Evolutionary conservation across 1,140 invertebrate species (phyloP).

Genomic region (Trinorchestia longiramus): DNA sequence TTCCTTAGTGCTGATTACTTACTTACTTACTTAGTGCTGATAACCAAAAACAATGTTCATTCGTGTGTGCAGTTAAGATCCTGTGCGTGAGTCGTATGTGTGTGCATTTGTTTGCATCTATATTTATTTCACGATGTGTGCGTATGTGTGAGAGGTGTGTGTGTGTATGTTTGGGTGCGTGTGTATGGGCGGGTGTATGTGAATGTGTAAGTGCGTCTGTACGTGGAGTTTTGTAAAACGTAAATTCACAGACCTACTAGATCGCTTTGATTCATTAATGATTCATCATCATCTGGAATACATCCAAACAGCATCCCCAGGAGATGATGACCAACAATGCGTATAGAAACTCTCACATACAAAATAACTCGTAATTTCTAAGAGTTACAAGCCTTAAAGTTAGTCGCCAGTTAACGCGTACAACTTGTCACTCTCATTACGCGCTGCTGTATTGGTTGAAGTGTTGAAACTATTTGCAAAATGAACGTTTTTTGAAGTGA

Average conservation of each 20-base stretch:
- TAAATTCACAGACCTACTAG: no score
- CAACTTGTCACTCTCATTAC: background rate
- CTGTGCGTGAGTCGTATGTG: no score
- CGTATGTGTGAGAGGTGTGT: background rate
- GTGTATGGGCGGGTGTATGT: background rate
- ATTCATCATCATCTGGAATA: no score
- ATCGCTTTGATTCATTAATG: no score
- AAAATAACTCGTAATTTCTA: background rate
- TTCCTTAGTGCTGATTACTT: no score
- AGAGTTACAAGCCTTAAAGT: background rate
- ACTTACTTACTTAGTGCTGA: no score
- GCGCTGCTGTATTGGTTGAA: background rate
- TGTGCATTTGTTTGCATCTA: no score
- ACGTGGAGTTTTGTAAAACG: background rate
- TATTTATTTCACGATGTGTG: no score
- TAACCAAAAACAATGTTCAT: no score
- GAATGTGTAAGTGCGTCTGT: background rate
- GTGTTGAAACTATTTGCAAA: background rate
- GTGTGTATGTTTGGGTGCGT: background rate
- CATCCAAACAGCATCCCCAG: no score
- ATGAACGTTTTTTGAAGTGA: background rate
- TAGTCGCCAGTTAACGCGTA: background rate
- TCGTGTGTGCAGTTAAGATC: no score
- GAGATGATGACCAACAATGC: background rate
- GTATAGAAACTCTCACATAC: background rate